Conservation (phyloP, 2,797 vertebrate genomes). For the Falco rusticolus region DNA sequence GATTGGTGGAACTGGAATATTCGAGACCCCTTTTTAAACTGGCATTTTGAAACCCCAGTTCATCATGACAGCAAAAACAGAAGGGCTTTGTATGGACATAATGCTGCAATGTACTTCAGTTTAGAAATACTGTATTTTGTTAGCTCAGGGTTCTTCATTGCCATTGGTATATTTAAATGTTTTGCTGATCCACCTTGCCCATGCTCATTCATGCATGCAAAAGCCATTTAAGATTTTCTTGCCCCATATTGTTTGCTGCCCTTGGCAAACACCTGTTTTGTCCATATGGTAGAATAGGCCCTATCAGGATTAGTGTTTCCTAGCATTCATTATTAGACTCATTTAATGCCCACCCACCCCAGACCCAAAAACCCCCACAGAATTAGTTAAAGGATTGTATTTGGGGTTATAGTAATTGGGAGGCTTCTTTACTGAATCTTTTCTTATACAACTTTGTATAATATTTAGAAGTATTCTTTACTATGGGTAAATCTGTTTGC, state of each 20-base stretch:
- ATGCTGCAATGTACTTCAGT: neutral
- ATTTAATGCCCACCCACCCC: neutral
- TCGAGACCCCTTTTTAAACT: neutral
- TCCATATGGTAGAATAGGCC: neutral
- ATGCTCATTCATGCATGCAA: neutral
- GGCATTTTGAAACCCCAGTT: neutral
- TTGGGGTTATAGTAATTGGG: neutral
- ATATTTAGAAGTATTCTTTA: neutral
- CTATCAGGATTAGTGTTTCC: neutral
- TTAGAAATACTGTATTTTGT: neutral
- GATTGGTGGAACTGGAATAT: neutral
- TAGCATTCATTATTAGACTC: neutral
- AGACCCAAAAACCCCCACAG: fast-evolving
- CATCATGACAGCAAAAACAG: neutral
- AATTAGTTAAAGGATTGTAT: neutral
- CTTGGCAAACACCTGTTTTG: slow-evolving; percentile 51
- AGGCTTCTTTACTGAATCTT: neutral
- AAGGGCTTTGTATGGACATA: neutral
- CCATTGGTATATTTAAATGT: neutral
- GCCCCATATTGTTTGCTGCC: slow-evolving; percentile 12
- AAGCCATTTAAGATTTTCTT: neutral
- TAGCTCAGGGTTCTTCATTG: neutral
- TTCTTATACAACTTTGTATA: neutral
- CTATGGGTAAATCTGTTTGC: neutral
- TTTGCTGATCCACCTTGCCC: neutral